A percentile compares a stretch with the other conserved stretches of the same genome.
Conservation (phyloP, 1,140 invertebrate genomes). For the Drosophila tristis region DNA sequence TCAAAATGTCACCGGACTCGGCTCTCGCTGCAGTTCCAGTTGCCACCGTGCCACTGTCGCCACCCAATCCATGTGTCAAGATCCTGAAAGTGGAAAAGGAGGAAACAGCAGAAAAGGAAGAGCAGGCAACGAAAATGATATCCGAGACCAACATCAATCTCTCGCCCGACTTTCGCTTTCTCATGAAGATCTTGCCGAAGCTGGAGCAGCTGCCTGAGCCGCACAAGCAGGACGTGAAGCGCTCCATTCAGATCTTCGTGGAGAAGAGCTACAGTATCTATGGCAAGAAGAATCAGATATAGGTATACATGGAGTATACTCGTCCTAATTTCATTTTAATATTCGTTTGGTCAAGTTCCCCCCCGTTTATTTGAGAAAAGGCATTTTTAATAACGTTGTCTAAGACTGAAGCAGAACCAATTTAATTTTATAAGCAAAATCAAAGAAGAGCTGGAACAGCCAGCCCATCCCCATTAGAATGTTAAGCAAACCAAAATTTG, state of each 20-base stretch:
- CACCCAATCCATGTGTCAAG: conserved; percentile 12
- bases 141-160: conserved; percentile 76
- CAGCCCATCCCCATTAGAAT: conserved; percentile 5
- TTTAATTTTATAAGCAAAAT: conserved; percentile 37
- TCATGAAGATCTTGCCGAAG: conserved; percentile 80
- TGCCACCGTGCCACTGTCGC: conserved; percentile 12
- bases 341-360: conserved; percentile 5
- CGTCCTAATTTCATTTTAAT: conserved; percentile 17
- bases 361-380: conserved; percentile 17
- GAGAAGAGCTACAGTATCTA: conserved; percentile 75
- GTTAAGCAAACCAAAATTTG: conserved; percentile 22
- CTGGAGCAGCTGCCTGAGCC: conserved; percentile 77
- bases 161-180: conserved; percentile 77
- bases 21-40: conserved; percentile 6
- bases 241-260: conserved; percentile 76
- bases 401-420: conserved; percentile 70
- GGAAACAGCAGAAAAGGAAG: conserved; percentile 8
- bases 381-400: conserved; percentile 55
- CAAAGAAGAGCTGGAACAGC: conserved; percentile 27
- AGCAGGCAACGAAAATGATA: conserved; percentile 20
- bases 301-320: neutral
- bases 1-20: conserved; percentile 32
- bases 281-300: conserved; percentile 58
- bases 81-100: conserved; percentile 25
- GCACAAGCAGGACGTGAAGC: conserved; percentile 77